Evolutionary conservation across 2,113 vertebrate genomes (phyloP), one percentile per base, ranked within the genome.

Genomic region (Oxyura jamaicensis): DNA sequence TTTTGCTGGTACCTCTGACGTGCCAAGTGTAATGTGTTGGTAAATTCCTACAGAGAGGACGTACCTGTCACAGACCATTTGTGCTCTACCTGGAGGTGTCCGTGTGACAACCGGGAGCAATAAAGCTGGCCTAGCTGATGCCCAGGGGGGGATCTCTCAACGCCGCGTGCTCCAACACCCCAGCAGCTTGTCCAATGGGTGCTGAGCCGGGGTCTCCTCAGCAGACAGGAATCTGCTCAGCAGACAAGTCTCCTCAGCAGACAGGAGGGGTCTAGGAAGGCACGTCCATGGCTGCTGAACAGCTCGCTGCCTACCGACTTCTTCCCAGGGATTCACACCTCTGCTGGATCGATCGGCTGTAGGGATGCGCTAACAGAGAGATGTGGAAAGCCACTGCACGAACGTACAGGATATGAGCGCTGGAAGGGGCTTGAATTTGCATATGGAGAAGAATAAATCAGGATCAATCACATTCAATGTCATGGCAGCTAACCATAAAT

Each of bases 91-190:
- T 59, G 62, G 25, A 65, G 33, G 23, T 20, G 52, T 8, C 15
- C 23, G 77, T 72, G 33, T 0, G 2, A n/a, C 18, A 20, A 77
- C 3, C 3, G 50, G 28, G 62, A 77, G 42, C 39, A 15, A 39
- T 19, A 23, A 79, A 59, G 44, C 22, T 72, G 69, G 52, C 25
- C 36, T 16, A 31, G 59, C 36, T 52, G 16, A 13, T 6, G 39
- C 41, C 39, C 65, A 12, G 29, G 60, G 28, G 23, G 15, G 11
- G 26, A 9, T 55, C 35, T 10, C 52, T 65, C 29, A 23, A 66
- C 3, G 14, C 66, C 1, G 0, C 13, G 3, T 3, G 7, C 39
- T 59, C 60, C 39, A 69, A 71, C 1, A 8, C 52, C 39, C 23
- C 25, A 0, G 50, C 44, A 69, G 50, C 50, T 48, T 42, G 23